A percentile compares a stretch with the other conserved stretches of the same genome.
phyloP scores from a whole-genome alignment of 2,113 vertebrate genomes.

The Protomyctophum bolini region DNA sequence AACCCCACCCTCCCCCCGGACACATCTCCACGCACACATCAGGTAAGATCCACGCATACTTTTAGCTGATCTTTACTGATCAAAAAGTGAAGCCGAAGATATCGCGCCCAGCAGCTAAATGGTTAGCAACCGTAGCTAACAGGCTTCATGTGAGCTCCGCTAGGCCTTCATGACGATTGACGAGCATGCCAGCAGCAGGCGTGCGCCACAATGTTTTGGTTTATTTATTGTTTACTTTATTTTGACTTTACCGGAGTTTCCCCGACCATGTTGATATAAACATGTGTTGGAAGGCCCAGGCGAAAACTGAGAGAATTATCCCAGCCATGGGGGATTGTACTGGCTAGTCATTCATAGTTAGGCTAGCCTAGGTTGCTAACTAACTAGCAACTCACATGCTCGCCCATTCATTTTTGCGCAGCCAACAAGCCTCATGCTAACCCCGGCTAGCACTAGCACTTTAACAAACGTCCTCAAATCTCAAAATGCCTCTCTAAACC shows the following conservation, averaged over 20 bases:
- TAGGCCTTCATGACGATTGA: slow-evolving; percentile 45
- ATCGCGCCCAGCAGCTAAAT: slow-evolving; percentile 57
- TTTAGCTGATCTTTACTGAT: slow-evolving; percentile 18
- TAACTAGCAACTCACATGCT: slow-evolving; percentile 64
- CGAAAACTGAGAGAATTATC: too few species aligned
- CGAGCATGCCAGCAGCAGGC: slow-evolving; percentile 57
- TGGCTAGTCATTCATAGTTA: neutral
- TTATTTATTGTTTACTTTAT: slow-evolving; percentile 10
- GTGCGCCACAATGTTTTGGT: slow-evolving; percentile 7
- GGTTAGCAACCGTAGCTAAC: slow-evolving; percentile 54
- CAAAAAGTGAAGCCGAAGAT: slow-evolving; percentile 51
- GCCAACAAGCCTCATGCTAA: slow-evolving; percentile 34
- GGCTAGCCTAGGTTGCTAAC: slow-evolving; percentile 44
- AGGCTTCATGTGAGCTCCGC: slow-evolving; percentile 58
- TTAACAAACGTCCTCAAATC: neutral
- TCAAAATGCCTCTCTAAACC: too few species aligned
- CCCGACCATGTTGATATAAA: neutral
- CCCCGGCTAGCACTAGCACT: slow-evolving; percentile 23
- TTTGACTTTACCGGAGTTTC: neutral
- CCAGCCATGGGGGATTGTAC: accelerated
- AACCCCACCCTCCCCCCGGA: slow-evolving; percentile 81
- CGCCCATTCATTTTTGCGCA: slow-evolving; percentile 64
- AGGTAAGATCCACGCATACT: slow-evolving; percentile 64
- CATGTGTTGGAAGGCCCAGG: too few species aligned
- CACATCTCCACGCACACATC: slow-evolving; percentile 50